phyloP scores from a whole-genome alignment of 2,113 vertebrate species.

The Aspidoscelis tigris region DNA sequence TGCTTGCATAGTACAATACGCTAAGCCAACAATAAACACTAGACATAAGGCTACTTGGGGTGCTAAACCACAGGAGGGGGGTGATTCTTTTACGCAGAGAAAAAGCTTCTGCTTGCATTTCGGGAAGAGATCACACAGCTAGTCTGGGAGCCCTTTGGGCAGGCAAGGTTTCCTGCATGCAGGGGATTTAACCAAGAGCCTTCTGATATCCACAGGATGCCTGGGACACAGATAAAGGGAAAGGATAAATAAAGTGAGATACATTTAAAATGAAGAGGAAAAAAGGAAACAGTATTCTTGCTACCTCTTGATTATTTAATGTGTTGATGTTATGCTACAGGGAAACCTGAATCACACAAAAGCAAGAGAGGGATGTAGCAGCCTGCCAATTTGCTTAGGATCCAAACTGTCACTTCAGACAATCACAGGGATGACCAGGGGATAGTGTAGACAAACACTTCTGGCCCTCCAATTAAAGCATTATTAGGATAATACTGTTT shows the following conservation, averaged over 20 bases:
- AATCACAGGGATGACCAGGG: background rate
- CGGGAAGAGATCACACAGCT: background rate
- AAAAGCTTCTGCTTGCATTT: background rate
- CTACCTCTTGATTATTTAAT: background rate
- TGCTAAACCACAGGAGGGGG: background rate
- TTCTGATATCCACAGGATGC: background rate
- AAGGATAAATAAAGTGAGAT: background rate
- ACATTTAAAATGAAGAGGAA: background rate
- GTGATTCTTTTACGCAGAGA: background rate
- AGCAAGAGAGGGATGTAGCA: background rate
- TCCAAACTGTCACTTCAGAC: background rate
- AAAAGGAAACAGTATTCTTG: background rate
- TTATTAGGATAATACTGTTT: too few species aligned
- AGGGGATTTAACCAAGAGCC: background rate
- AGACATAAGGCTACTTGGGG: background rate
- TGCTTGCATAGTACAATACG: background rate
- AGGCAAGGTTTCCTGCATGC: background rate
- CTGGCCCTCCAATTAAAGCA: too few species aligned
- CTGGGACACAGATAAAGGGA: background rate
- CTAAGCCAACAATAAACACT: background rate
- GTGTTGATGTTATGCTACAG: background rate
- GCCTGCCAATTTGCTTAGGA: background rate
- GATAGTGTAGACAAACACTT: background rate
- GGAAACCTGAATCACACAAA: too few species aligned
- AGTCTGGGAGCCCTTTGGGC: background rate